Base-by-base conservation (phyloP, 2,797 vertebrate genomes). In the Eidolon dupreanum region DNA sequence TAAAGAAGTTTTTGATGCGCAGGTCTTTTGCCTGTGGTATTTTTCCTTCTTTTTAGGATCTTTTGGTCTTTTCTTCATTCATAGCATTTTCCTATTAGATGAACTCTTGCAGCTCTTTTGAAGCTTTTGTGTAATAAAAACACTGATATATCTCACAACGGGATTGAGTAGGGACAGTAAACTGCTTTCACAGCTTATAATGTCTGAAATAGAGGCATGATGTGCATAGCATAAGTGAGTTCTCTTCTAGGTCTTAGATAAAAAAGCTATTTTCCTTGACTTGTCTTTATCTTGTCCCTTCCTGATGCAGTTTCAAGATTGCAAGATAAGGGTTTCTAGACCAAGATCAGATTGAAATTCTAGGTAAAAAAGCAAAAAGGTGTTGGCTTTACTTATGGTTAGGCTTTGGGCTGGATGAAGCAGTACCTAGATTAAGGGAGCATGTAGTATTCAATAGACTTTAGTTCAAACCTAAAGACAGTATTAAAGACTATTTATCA, bases 91-190 rank as follows among this genome's bases (percentile, higher is more conserved):
- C 53, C 63, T 33, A 41, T 91, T 28, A 49, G 63, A 71, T 46
- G 4, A 51, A n/a, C 6, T 24, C 43, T 31, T 57, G 33, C 2
- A 49, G 11, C 43, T 61, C 33, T 26, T 65, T 12, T 49, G 17
- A 0, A 20, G 24, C 41, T 87, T n/a, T 31, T 33, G 38, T 31
- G 0, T 57, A 77, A 77, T 11, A 33, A 59, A 89, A 51, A 59
- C 66, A 46, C 24, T 8, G 16, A 28, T 24, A 20, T 59, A 2
- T 20, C 19, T 3, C 5, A 49, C 19, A 5, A 0, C 20, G 4
- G 2, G 8, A 1, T 66, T 5, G 16, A 41, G 28, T 31, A 19
- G 16, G 22, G 31, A 9, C 31, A 20, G 19, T 3, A 1, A 2
- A 6, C 10, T 31, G 6, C 24, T 68, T 70, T 49, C 59, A 26